phyloP scores from a whole-genome alignment of 2,888 invertebrate species.

The Dysmachus trigonus region DNA sequence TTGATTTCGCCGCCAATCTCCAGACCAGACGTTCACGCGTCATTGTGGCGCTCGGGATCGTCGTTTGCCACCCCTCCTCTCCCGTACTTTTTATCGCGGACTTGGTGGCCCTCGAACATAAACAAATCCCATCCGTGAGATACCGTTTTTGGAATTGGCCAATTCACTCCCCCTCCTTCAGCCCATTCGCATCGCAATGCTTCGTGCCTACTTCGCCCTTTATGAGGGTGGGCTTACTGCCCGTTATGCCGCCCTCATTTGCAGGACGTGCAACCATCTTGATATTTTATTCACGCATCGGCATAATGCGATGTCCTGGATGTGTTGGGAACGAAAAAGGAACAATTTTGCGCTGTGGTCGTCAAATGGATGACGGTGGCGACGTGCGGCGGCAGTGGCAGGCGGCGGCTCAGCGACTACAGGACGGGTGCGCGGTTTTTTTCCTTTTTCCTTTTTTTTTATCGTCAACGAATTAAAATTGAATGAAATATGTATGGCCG shows the following conservation, averaged over 20 bases:
- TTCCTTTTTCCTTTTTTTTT: background rate
- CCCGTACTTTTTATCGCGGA: background rate
- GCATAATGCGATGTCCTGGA: conserved; percentile 25
- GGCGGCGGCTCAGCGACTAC: background rate
- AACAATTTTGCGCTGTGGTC: background rate
- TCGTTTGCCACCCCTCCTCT: background rate
- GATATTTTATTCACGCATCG: conserved; percentile 29
- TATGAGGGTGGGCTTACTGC: background rate
- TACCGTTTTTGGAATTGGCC: conserved; percentile 35
- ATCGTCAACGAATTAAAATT: conserved; percentile 3
- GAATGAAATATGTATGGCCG: conserved; percentile 22
- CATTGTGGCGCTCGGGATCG: background rate
- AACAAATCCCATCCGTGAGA: conserved; percentile 42
- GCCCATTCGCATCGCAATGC: background rate
- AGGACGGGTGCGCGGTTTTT: background rate
- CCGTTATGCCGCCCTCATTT: conserved; percentile 19
- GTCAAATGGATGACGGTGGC: background rate
- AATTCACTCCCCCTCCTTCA: background rate
- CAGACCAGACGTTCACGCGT: background rate
- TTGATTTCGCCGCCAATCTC: conserved; percentile 10
- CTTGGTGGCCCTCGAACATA: conserved; percentile 18
- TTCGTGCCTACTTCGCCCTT: background rate
- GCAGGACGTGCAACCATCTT: background rate
- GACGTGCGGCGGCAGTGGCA: background rate
- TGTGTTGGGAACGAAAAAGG: background rate